Percentiles rank a stretch among this genome's conserved stretches.
These are phyloP conservation scores for Zosterops borbonicus DNA, from an alignment of 2,113 vertebrate genomes.

Conservation along the genomic window DNA sequence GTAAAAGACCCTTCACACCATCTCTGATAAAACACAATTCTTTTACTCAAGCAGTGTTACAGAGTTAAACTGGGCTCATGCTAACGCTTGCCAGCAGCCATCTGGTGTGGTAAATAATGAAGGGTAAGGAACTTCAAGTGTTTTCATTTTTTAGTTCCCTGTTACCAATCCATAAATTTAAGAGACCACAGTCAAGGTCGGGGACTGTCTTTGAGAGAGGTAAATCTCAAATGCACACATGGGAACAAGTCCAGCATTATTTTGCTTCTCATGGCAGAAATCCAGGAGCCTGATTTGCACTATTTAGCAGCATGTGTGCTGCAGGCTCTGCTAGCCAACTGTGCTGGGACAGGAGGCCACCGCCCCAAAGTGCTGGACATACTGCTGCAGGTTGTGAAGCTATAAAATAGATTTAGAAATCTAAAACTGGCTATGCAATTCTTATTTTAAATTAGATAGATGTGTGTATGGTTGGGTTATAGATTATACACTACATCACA, in stretches of 20 bases:
- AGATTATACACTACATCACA: neutral
- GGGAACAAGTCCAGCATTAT: slow-evolving; percentile 2
- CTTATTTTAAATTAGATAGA: neutral
- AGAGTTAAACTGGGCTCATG: neutral
- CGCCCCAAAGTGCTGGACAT: neutral
- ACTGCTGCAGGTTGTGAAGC: rapidly evolving
- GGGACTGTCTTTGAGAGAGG: slow-evolving; percentile 7
- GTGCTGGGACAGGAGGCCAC: neutral
- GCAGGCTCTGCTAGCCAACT: neutral
- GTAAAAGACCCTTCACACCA: neutral
- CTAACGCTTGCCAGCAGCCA: neutral
- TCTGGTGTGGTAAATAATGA: neutral
- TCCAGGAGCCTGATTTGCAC: neutral
- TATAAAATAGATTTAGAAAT: neutral
- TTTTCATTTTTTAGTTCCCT: slow-evolving; percentile 34
- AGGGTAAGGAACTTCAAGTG: slow-evolving; percentile 1
- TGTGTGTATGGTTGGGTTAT: neutral
- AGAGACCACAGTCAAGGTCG: slow-evolving; percentile 30
- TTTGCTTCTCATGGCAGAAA: neutral
- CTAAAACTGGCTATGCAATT: neutral
- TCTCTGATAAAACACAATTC: neutral
- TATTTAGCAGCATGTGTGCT: neutral
- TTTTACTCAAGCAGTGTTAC: neutral
- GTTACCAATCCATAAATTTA: slow-evolving; percentile 28
- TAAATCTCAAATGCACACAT: slow-evolving; percentile 2